These are phyloP conservation scores for Acromyrmex heyeri DNA, from an alignment of 1,140 invertebrate species.

Conservation along the genomic window DNA sequence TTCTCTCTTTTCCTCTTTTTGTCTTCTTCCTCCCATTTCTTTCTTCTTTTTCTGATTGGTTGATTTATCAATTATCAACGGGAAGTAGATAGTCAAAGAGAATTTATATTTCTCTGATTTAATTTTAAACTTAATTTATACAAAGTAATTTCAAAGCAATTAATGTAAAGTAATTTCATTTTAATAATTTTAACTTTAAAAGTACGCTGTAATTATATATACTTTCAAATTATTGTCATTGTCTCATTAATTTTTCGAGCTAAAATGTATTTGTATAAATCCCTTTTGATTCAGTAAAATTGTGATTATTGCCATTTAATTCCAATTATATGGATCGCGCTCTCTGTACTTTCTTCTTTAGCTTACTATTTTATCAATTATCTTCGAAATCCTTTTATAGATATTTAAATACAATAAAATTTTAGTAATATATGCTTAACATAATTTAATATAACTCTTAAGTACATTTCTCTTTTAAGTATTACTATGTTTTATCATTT, in stretches of 20 bases:
- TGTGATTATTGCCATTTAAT: not conserved
- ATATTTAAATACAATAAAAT: not conserved
- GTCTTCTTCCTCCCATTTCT: not conserved
- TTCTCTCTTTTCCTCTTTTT: too few species aligned
- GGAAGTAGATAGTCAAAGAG: slow-evolving; percentile 12
- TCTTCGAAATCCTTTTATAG: not conserved
- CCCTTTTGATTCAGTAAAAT: slow-evolving; percentile 14
- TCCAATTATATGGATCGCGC: not conserved
- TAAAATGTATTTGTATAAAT: not conserved
- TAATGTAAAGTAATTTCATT: slow-evolving; percentile 5
- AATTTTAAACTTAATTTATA: slow-evolving; percentile 22
- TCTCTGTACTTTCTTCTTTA: not conserved
- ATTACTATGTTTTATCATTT: not conserved
- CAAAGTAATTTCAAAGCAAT: slow-evolving; percentile 29
- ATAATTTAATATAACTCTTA: not conserved
- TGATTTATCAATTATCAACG: slow-evolving; percentile 34
- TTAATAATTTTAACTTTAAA: slow-evolving; percentile 17
- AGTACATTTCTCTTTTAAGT: not conserved
- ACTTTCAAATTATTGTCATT: not conserved
- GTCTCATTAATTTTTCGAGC: slow-evolving; percentile 2
- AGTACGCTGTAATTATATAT: slow-evolving; percentile 4
- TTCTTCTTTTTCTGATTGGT: slow-evolving; percentile 5
- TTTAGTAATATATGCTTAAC: not conserved
- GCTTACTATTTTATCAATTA: not conserved
- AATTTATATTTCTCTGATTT: not conserved